These are phyloP conservation scores for Danaus plexippus DNA, from an alignment of 1,140 invertebrate species.

Conservation along the genomic window DNA sequence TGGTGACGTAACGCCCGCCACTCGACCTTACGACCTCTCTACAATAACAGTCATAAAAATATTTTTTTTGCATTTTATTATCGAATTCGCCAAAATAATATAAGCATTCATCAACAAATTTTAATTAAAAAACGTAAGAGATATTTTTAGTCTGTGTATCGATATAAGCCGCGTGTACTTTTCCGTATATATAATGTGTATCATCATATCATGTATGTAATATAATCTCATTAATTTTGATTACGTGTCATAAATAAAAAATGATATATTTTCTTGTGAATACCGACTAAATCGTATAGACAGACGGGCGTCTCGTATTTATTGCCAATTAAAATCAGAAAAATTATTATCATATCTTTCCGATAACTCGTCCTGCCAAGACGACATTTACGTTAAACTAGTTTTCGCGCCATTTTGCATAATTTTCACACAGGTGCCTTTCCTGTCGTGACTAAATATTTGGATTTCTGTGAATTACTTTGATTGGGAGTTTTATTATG, in stretches of 20 bases:
- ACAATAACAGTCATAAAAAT: conserved; percentile 28
- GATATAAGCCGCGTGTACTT: no score
- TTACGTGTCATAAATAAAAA: conserved; percentile 1
- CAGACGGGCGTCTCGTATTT: conserved; percentile 19
- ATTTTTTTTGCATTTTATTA: conserved; percentile 23
- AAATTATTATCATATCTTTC: conserved; percentile 18
- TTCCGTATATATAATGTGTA: no score
- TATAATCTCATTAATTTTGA: neutral
- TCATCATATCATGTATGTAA: no score
- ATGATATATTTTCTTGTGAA: neutral
- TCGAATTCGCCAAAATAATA: conserved; percentile 13
- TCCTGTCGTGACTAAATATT: conserved; percentile 17
- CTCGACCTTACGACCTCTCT: conserved; percentile 44
- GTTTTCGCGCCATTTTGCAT: conserved; percentile 30
- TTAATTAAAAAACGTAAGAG: conserved; percentile 13
- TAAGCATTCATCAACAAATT: conserved; percentile 17
- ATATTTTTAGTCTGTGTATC: conserved; percentile 10
- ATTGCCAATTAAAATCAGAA: conserved; percentile 22
- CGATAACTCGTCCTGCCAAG: neutral
- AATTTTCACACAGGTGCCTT: conserved; percentile 27
- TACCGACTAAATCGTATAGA: conserved; percentile 10
- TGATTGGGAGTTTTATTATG: neutral
- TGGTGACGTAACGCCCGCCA: conserved; percentile 34
- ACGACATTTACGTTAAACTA: conserved; percentile 24
- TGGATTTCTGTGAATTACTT: conserved; percentile 13